These are phyloP conservation scores for Orthonevra nobilis DNA, from an alignment of 2,888 invertebrate species.

Conservation along the genomic window DNA sequence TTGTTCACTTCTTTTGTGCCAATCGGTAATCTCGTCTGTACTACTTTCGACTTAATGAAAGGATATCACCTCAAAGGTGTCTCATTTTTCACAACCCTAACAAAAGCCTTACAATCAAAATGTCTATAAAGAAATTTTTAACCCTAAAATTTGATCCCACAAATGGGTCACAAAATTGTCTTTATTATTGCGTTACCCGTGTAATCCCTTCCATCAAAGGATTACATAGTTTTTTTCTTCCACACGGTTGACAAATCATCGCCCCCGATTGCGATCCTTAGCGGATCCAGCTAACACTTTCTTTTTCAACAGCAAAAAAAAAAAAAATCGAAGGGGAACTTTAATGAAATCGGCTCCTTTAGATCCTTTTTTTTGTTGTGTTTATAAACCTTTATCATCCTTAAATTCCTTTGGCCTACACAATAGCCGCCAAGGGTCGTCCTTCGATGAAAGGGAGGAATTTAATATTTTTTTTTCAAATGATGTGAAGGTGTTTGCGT, in stretches of 20 bases:
- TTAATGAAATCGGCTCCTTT: conserved; percentile 32
- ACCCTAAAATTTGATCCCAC: conserved; percentile 29
- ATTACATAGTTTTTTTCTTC: conserved; percentile 48
- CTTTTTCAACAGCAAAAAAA: neutral
- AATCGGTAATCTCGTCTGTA: too few species aligned
- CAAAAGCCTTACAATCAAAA: neutral
- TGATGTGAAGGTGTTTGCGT: conserved; percentile 38
- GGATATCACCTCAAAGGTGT: conserved; percentile 18
- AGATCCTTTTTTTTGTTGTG: conserved; percentile 32
- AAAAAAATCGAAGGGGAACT: neutral
- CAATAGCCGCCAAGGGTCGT: conserved; percentile 1
- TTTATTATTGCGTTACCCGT: conserved; percentile 9
- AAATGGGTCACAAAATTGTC: conserved; percentile 33
- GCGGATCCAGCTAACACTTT: conserved; percentile 13
- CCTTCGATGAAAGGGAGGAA: neutral
- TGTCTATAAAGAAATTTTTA: conserved; percentile 46
- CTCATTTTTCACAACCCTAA: neutral
- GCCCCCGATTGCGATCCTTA: conserved; percentile 24
- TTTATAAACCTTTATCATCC: conserved; percentile 10
- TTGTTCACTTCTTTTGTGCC: too few species aligned
- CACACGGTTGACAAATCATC: conserved; percentile 32
- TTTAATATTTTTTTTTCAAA: conserved; percentile 9
- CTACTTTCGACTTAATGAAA: too few species aligned
- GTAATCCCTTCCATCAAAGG: conserved; percentile 43
- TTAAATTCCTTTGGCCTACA: conserved; percentile 7